Conservation (phyloP, 2,797 vertebrate genomes). For the Tinamus major region DNA sequence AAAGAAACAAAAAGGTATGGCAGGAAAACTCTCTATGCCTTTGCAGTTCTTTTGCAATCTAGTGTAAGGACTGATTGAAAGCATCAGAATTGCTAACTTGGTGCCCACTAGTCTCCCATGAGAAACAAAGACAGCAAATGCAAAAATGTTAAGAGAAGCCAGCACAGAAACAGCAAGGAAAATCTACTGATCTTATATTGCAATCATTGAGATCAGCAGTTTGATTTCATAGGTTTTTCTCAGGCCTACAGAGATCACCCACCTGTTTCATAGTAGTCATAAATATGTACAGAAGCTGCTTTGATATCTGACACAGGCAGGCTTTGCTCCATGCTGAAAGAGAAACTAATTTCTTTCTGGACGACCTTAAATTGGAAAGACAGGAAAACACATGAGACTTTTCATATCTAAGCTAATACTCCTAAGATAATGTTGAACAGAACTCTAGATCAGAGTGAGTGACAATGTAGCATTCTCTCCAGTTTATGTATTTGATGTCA, state of each 20-base stretch:
- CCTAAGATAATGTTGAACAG: background rate
- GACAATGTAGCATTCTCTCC: background rate
- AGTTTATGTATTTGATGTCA: background rate
- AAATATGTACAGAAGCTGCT: conserved; percentile 63
- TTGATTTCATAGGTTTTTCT: background rate
- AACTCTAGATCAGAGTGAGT: background rate
- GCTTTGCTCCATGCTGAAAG: conserved; percentile 73
- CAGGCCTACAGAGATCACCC: background rate
- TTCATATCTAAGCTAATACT: background rate
- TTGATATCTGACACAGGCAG: conserved; percentile 73
- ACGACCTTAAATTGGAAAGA: conserved; percentile 38
- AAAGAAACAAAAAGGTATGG: background rate
- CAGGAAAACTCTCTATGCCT: background rate
- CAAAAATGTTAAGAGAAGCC: background rate
- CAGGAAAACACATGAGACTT: background rate
- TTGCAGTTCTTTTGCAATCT: background rate
- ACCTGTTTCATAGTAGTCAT: conserved; percentile 77
- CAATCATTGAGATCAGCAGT: background rate
- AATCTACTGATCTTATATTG: background rate
- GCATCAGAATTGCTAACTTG: background rate
- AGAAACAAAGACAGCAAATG: background rate
- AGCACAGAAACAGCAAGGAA: background rate
- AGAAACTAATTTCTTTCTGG: conserved; percentile 46
- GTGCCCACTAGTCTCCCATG: background rate
- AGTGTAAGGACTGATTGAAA: background rate